Evolutionary conservation across 2,113 vertebrate genomes (phyloP).

Genomic region (Anguilla japonica): DNA sequence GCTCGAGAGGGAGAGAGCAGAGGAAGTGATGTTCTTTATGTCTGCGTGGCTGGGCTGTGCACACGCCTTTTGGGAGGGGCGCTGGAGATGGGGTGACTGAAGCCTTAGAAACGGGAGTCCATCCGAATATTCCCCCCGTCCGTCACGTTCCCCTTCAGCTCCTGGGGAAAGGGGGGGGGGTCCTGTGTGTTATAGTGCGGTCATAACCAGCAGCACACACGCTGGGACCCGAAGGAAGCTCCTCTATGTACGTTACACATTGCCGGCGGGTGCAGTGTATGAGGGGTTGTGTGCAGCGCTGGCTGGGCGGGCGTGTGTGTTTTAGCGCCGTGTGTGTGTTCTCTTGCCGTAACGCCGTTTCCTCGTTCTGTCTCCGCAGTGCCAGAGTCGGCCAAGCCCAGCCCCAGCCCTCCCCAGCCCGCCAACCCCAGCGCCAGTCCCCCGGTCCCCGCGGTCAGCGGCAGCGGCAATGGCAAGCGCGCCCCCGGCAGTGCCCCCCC

Average conservation of each 20-base stretch:
- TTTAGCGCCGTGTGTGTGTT: conserved; percentile 42
- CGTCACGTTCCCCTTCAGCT: background rate
- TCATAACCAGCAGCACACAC: background rate
- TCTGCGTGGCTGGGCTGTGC: background rate
- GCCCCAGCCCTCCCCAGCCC: conserved; percentile 84
- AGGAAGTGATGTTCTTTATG: background rate
- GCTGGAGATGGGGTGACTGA: background rate
- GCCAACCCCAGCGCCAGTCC: conserved; percentile 82
- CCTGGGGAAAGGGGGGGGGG: background rate
- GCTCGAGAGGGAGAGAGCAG: too few species aligned
- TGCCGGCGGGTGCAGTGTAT: too few species aligned
- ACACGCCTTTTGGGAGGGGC: background rate
- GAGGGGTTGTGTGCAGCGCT: background rate
- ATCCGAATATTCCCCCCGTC: background rate
- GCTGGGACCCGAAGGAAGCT: background rate
- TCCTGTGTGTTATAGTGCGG: background rate
- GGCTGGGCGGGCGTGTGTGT: background rate
- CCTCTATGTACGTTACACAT: background rate
- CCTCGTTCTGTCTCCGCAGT: conserved; percentile 66
- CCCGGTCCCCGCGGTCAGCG: conserved; percentile 76
- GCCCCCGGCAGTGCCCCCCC: conserved; percentile 58
- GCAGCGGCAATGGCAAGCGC: conserved; percentile 90
- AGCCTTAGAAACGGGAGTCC: background rate
- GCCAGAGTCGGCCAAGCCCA: conserved; percentile 93
- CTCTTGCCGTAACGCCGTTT: conserved; percentile 40